Evolutionary conservation across 2,888 invertebrate genomes (phyloP), one percentile per base, ranked within the genome.

Genomic region (Acanthosoma haemorrhoidale): DNA sequence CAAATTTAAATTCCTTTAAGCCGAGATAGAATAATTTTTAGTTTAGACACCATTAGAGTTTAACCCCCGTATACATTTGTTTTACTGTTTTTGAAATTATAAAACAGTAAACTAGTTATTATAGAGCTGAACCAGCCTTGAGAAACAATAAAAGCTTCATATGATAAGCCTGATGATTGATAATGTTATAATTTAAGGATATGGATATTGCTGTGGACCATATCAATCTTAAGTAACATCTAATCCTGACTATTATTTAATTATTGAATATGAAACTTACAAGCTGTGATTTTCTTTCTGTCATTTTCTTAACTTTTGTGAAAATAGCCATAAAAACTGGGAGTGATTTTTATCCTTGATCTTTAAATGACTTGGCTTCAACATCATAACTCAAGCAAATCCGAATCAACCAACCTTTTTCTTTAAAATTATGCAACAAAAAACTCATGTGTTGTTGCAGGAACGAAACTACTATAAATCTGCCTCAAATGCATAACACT

Each of bases 121-220:
- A n/a, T n/a, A n/a, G n/a, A n/a, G n/a, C n/a, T n/a, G n/a, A n/a
- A 94, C 94, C 94, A 88, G 80, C 97, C 97, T 80, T 95, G 91
- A 0, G 97, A 96, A 0, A 96, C 96, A 75, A 98, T 91, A 79
- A 98, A 96, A 3, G 92, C 92, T 0, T 92, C 96, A 82, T 75
- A 76, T 34, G 72, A 73, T 74, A 75, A 75, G 15, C 72, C 74
- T 13, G 75, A 39, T 70, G n/a, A n/a, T n/a, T n/a, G 11, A 6
- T 36, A 13, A 6, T 9, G 6, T 36, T 36, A 36, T 6, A 9
- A 9, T 36, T 9, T 9, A 13, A 36, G 11, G 5, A 41, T 41
- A 41, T 41, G 8, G 25, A 8, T 21, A 16, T 8, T 11, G n/a
- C n/a, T n/a, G 16, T 8, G 25, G 13, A 21, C 8, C 4, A 8